Conservation (phyloP, 2,888 invertebrate species). For the Timema podura region DNA sequence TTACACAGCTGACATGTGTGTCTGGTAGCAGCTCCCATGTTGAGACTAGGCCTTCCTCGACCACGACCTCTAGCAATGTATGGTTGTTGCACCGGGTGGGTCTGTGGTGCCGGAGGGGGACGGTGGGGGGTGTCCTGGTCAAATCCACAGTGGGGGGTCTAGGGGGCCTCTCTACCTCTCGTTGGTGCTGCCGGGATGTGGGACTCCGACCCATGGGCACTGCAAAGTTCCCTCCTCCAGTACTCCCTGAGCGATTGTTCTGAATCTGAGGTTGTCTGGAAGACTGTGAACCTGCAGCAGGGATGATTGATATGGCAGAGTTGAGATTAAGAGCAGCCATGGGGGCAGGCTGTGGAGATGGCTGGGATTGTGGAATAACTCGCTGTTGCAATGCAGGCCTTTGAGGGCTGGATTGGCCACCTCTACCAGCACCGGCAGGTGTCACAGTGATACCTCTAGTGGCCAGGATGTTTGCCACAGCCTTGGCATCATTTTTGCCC, state of each 20-base stretch:
- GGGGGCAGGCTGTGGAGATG: conserved; percentile 35
- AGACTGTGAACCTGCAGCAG: conserved; percentile 41
- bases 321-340: conserved; percentile 49
- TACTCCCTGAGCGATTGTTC: conserved; percentile 37
- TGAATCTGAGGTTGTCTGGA: conserved; percentile 26
- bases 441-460: conserved; percentile 75
- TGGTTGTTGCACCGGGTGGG: not conserved
- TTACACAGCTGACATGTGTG: conserved; percentile 46
- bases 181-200: conserved; percentile 37
- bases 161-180: conserved; percentile 46
- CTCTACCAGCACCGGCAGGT: conserved; percentile 45
- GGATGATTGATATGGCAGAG: conserved; percentile 59
- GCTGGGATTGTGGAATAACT: conserved; percentile 20
- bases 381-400: conserved; percentile 45
- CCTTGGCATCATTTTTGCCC: conserved; percentile 56
- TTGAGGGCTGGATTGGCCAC: conserved; percentile 18
- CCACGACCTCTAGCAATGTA: conserved; percentile 41
- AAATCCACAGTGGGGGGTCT: conserved; percentile 49
- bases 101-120: conserved; percentile 12
- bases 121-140: conserved; percentile 36
- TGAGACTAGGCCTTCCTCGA: conserved; percentile 40
- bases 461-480: conserved; percentile 72
- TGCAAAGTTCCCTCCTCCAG: conserved; percentile 38
- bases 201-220: conserved; percentile 44
- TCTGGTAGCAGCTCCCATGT: conserved; percentile 19